Conservation (phyloP, 2,888 invertebrate species). For the Sphaerophoria taeniata region DNA sequence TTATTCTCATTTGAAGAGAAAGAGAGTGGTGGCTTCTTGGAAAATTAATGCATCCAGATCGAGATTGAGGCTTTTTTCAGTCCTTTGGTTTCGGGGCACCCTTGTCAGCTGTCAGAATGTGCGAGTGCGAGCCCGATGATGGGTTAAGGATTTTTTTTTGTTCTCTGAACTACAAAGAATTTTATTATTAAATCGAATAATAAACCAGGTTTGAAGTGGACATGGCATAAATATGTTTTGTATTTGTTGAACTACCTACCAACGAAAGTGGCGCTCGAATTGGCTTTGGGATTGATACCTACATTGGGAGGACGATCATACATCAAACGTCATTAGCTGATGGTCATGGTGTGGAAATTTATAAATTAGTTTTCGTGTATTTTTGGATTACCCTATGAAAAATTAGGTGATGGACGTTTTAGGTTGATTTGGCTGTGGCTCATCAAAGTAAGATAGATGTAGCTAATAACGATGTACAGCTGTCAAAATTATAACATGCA, state of each 20-base stretch:
- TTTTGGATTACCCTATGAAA: constrained; percentile 42
- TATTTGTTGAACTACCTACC: constrained; percentile 41
- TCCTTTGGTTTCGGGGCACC: constrained; percentile 29
- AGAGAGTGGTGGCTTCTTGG: constrained; percentile 47
- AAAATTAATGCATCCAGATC: constrained; percentile 20
- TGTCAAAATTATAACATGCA: constrained; percentile 71
- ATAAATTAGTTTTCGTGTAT: constrained; percentile 42
- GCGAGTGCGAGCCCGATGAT: constrained; percentile 42
- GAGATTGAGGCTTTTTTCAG: too few species aligned
- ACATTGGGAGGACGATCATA: not conserved
- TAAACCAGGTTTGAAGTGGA: constrained; percentile 47
- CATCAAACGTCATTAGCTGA: not conserved
- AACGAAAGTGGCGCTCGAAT: constrained; percentile 64
- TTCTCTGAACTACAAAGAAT: constrained; percentile 55
- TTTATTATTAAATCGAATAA: constrained; percentile 34
- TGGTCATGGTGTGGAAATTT: constrained; percentile 55
- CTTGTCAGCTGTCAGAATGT: constrained; percentile 67
- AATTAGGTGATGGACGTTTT: constrained; percentile 52
- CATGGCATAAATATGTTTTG: constrained; percentile 42
- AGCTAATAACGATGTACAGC: constrained; percentile 63
- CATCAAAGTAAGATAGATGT: constrained; percentile 6
- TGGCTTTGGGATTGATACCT: constrained; percentile 1
- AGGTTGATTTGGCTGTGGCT: not conserved
- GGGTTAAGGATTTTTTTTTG: constrained; percentile 56
- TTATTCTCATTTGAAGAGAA: constrained; percentile 39